phyloP scores from a whole-genome alignment of 2,888 invertebrate genomes.

The Osedax fenrisi region DNA sequence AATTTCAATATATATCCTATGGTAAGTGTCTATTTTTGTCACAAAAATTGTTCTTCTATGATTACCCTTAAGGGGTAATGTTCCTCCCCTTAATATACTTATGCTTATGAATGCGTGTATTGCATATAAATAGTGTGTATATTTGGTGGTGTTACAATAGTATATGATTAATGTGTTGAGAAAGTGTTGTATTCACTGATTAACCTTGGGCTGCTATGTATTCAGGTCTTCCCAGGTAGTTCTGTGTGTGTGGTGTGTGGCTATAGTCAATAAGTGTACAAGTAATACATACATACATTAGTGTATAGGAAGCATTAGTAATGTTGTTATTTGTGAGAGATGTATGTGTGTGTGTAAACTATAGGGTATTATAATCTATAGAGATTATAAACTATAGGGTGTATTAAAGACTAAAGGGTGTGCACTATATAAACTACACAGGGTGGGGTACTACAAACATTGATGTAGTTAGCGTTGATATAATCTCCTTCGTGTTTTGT shows the following conservation, averaged over 20 bases:
- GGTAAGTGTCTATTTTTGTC: too few species aligned
- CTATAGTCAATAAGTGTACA: neutral
- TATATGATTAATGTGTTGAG: too few species aligned
- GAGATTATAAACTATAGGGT: neutral
- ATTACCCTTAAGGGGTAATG: too few species aligned
- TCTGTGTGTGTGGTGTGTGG: conserved; percentile 41
- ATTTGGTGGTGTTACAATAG: too few species aligned
- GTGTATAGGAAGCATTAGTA: too few species aligned
- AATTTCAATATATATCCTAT: too few species aligned
- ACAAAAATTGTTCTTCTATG: too few species aligned
- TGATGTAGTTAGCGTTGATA: conserved; percentile 49
- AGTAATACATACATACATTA: too few species aligned
- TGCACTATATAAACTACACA: neutral
- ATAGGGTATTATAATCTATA: neutral
- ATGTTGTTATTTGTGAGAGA: too few species aligned
- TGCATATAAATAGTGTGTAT: too few species aligned
- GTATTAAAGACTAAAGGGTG: neutral
- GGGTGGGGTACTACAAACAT: conserved; percentile 40
- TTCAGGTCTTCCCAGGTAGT: conserved; percentile 50
- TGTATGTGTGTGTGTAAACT: neutral
- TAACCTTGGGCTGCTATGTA: conserved; percentile 54
- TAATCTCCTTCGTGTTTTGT: conserved; percentile 46
- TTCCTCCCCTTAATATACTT: too few species aligned
- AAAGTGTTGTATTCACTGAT: neutral
- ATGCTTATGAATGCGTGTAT: too few species aligned